Evolutionary conservation across 2,797 vertebrate genomes (phyloP).

Genomic region (Poeciliopsis infans): DNA sequence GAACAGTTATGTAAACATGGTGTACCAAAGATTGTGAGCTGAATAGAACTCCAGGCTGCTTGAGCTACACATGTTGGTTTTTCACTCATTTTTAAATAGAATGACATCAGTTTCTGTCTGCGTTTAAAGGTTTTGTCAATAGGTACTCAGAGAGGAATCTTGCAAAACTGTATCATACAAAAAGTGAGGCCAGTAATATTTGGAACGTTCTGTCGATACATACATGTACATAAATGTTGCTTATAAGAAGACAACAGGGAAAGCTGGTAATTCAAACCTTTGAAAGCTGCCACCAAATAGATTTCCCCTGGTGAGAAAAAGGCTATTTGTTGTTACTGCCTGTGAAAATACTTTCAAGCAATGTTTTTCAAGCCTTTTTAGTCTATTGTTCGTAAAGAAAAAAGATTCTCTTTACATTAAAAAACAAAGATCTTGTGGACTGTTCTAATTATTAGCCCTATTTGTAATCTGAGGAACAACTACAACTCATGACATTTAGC

Average conservation of each 20-base stretch:
- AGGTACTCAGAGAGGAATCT: conserved; percentile 80
- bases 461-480: conserved; percentile 15
- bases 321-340: background rate
- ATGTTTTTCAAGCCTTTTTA: conserved; percentile 15
- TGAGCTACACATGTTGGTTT: conserved; percentile 69
- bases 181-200: conserved; percentile 23
- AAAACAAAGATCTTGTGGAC: background rate
- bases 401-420: background rate
- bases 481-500: conserved; percentile 21
- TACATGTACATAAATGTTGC: background rate
- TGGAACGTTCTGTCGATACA: background rate
- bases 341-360: conserved; percentile 17
- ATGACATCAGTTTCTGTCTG: conserved; percentile 81
- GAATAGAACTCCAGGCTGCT: conserved; percentile 61
- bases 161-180: conserved; percentile 73
- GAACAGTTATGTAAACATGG: conserved; percentile 67
- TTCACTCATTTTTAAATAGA: conserved; percentile 78
- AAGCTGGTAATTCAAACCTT: conserved; percentile 8
- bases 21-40: conserved; percentile 28
- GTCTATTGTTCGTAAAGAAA: conserved; percentile 16
- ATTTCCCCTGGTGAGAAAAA: conserved; percentile 14
- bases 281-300: conserved; percentile 79
- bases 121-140: conserved; percentile 64
- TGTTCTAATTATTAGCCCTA: conserved; percentile 10
- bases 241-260: conserved; percentile 4